Base-by-base conservation (phyloP, 2,888 invertebrate species). In the Caenorhabditis wallacei region DNA sequence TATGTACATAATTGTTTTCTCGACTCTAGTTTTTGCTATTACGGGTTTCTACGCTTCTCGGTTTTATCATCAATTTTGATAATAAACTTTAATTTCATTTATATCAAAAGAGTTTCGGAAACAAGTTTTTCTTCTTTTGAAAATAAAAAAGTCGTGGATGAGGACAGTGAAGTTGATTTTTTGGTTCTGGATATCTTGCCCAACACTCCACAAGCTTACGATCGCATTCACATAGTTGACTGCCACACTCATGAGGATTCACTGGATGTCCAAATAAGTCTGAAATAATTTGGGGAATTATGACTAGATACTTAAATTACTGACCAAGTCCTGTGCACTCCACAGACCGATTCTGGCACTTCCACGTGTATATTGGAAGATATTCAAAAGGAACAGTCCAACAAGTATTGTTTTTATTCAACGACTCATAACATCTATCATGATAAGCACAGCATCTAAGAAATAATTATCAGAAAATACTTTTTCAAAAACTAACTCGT, bases 321-420 rank as follows among this genome's bases (percentile, higher is more conserved):
- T 43, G 7, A 75, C 75, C 54, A 1, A 66, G 40, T 7, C 69
- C 66, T 5, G 63, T 71, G 56, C 79, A 79, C 30, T 71, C 24
- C 0, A 71, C 37, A 2, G 53, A 56, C n/a, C 22, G 46, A 46
- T 71, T 48, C 10, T 35, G 16, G 43, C 79, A 79, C 54, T 57
- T 56, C 79, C 79, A 79, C 0, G 59, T 48, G 48, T 79, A 79
- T 16, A 57, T 18, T 11, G 79, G 71, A 7, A 79, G 37, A 46
- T 79, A 79, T 48, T 79, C 79, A 24, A 79, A 70, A 5, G 79
- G 79, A 56, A 40, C 56, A n/a, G 37, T 22, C 70, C 71, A 71
- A 18, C 79, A 79, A 2, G 37, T 48, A 1, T 43, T 48, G 22
- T 64, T 66, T 18, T 56, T 18, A 24, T 59, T 18, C 5, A 64